phyloP scores from a whole-genome alignment of 2,888 invertebrate species.

The Ischnus inquisitorius region DNA sequence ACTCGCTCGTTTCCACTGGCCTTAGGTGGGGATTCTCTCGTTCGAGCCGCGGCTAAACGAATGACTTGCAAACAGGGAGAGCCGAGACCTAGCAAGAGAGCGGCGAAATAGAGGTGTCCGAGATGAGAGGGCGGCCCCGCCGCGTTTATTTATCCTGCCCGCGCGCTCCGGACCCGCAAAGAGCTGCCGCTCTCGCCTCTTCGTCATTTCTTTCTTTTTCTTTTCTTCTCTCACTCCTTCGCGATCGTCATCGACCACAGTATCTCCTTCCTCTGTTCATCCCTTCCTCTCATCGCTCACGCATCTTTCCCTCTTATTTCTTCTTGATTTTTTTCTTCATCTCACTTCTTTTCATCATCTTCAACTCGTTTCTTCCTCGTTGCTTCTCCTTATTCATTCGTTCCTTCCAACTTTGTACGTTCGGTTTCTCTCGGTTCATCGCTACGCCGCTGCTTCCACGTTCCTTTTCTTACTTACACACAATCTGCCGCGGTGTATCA shows the following conservation, averaged over 20 bases:
- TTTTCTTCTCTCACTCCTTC: slow-evolving; percentile 46
- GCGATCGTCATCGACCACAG: slow-evolving; percentile 21
- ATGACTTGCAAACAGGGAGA: slow-evolving; percentile 62
- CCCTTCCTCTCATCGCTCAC: slow-evolving; percentile 40
- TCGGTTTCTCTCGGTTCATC: not conserved
- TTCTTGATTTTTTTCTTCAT: slow-evolving; percentile 17
- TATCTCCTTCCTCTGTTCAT: slow-evolving; percentile 24
- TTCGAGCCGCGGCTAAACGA: slow-evolving; percentile 41
- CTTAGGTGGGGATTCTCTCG: not conserved
- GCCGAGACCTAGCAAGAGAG: slow-evolving; percentile 55
- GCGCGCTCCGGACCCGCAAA: slow-evolving; percentile 69
- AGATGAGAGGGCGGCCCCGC: slow-evolving; percentile 84
- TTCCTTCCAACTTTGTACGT: not conserved
- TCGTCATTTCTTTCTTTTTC: slow-evolving; percentile 13
- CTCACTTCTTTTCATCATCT: slow-evolving; percentile 32
- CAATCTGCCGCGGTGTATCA: slow-evolving; percentile 3
- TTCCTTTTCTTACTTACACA: slow-evolving; percentile 22
- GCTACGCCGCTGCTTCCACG: not conserved
- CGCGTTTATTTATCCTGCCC: slow-evolving; percentile 84
- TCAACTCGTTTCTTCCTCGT: slow-evolving; percentile 19
- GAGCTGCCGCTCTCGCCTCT: slow-evolving; percentile 52
- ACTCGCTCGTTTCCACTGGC: slow-evolving; percentile 35
- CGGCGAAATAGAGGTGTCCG: slow-evolving; percentile 83
- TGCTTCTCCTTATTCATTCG: slow-evolving; percentile 9
- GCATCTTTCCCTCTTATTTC: slow-evolving; percentile 46